Evolutionary conservation across 2,113 vertebrate species (phyloP), one percentile per base, ranked within the genome.

Genomic region (Nerophis lumbriciformis): DNA sequence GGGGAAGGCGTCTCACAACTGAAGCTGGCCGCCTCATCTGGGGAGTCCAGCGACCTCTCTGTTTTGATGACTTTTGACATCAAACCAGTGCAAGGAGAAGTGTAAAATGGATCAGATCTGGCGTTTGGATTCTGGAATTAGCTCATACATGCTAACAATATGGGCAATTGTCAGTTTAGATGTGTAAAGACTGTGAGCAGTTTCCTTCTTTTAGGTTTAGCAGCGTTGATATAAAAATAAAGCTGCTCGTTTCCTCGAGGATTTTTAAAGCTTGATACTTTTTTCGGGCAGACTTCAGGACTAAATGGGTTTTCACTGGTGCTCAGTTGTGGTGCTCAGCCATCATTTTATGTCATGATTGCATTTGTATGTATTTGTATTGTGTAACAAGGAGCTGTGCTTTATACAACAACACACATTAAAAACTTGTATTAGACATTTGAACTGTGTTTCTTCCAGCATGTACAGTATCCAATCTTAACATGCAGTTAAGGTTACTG

Each of bases 41-140:
- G 15, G 38, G 75, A 78, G 49, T 74, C 83, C 51, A 59, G 73
- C 5, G 88, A 88, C 71, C 81, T 93, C 88, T 85, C 88, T 0
- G 86, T 92, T 51, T n/a, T 87, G 52, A 83, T 92, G 88, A 88
- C 65, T 1, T 94, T 91, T 65, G 88, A 91, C 67, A 80, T 89
- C 36, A 81, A 80, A 64, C 56, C 74, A 7, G 19, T 21, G 59
- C 53, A 81, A 21, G 71, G 74, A 53, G 72, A 77, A 11, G 68
- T 37, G 69, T 87, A 71, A 80, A 53, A 15, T 16, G 11, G 3
- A 49, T 45, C 10, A 45, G 42, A 45, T 11, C 42, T 11, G 42
- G 42, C 51, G 2, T 6, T 48, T 5, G 1, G 42, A 11, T 53
- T 54, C 55, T 21, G 52, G 54, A 47, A 48, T n/a, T 21, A 38